Evolutionary conservation across 2,888 invertebrate genomes (phyloP), one percentile per base, ranked within the genome.

Genomic region (Cerastoderma edule): DNA sequence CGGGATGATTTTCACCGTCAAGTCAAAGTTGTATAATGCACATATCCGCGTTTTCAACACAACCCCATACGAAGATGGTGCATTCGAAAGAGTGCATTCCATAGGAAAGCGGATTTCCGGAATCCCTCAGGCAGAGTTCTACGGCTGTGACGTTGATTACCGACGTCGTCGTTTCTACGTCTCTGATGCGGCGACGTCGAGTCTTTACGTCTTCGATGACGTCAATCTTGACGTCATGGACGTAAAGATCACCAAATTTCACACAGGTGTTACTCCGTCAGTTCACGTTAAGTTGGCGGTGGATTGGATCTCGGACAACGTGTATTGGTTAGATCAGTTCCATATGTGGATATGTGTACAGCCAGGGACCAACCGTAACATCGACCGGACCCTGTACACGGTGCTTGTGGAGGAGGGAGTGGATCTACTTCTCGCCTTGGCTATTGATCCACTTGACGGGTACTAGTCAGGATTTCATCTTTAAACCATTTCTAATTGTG

Each of bases 281-380:
- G 10, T 50, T 0, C 32, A 27, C 24, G n/a, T 48, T 2, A 66
- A 67, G 28, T 56, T 67, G 24, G 67, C 67, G 4, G 56, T 67
- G 30, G 67, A 67, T 30, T 67, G 67, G 67, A 54, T 67, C 35
- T 67, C 67, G 22, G 28, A 67, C 39, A 54, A 54, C 24, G 24
- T 67, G 13, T 67, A 67, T 28, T 67, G 67, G 67, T 13, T 24
- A 3, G 66, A 66, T 35, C 53, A 24, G 4, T 16, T 32, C 4
- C 48, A 48, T 48, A 50, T 32, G n/a, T 66, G 66, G 66, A 66
- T 66, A n/a, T 50, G 33, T 33, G 35, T 66, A 6, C 50, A 66
- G 33, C 33, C 66, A 10, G 53, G 32, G 5, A 32, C 48, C 50
- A 50, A 50, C n/a, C 50, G 8, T 33, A n/a, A n/a, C n/a, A 10